Evolutionary conservation across 1,140 invertebrate species (phyloP).

Genomic region (Coelopa frigida): DNA sequence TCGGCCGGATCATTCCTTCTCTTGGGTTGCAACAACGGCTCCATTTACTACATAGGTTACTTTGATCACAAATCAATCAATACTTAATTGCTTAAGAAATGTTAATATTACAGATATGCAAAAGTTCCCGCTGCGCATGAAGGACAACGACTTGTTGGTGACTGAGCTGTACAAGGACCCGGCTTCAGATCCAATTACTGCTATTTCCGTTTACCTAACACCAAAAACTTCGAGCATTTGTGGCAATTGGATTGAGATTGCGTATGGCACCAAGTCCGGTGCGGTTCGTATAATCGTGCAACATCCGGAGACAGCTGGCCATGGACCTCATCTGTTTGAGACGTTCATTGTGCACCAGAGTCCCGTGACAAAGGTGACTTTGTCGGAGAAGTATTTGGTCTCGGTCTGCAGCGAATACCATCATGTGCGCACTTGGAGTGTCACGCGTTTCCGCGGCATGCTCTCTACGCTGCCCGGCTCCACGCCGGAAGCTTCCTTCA

Average conservation of each 20-base stretch:
- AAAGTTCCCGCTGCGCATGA: slow-evolving; percentile 97
- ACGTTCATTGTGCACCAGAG: slow-evolving; percentile 97
- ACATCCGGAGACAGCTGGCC: slow-evolving; percentile 96
- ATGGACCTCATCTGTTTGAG: slow-evolving; percentile 95
- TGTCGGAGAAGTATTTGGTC: slow-evolving; percentile 94
- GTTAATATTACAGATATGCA: slow-evolving; percentile 78
- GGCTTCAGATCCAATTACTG: slow-evolving; percentile 89
- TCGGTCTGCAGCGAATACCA: slow-evolving; percentile 97
- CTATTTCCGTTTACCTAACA: slow-evolving; percentile 96
- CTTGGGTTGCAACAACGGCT: slow-evolving; percentile 91
- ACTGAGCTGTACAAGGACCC: slow-evolving; percentile 95
- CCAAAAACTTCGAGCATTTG: slow-evolving; percentile 92
- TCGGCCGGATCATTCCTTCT: slow-evolving; percentile 92
- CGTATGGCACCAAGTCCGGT: slow-evolving; percentile 93
- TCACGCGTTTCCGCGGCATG: slow-evolving; percentile 92
- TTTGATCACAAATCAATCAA: neutral
- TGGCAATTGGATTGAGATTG: slow-evolving; percentile 99
- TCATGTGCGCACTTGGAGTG: slow-evolving; percentile 94
- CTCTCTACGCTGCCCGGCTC: slow-evolving; percentile 97
- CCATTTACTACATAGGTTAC: slow-evolving; percentile 93
- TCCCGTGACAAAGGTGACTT: slow-evolving; percentile 88
- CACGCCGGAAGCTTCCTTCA: slow-evolving; percentile 92
- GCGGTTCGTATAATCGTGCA: slow-evolving; percentile 95
- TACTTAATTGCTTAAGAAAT: neutral
- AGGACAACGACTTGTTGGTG: slow-evolving; percentile 95